phyloP scores from a whole-genome alignment of 2,888 invertebrate genomes.

The Shargacucullia verbasci region DNA sequence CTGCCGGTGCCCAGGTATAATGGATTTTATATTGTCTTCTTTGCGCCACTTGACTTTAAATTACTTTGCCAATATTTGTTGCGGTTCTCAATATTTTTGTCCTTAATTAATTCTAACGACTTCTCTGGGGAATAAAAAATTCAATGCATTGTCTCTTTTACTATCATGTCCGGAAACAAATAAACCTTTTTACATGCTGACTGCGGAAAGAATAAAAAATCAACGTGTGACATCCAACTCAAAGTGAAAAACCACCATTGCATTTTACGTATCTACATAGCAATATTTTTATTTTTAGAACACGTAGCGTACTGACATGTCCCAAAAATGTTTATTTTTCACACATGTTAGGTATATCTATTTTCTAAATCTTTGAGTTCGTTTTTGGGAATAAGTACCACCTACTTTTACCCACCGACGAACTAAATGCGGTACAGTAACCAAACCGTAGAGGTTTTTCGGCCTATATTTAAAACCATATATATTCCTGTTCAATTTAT shows the following conservation, averaged over 20 bases:
- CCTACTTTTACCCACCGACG: too few relatives aligned
- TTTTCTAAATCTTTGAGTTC: too few relatives aligned
- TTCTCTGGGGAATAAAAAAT: too few relatives aligned
- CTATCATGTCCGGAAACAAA: constrained; percentile 5
- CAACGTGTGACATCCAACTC: constrained; percentile 6
- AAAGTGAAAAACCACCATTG: constrained; percentile 1
- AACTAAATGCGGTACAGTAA: too few relatives aligned
- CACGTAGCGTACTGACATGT: neutral
- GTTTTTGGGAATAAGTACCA: too few relatives aligned
- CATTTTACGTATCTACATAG: constrained; percentile 7
- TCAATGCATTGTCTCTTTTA: constrained; percentile 4
- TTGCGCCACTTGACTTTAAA: too few relatives aligned
- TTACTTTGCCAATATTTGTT: too few relatives aligned
- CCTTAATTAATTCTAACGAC: constrained; percentile 1
- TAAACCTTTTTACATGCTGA: constrained; percentile 7
- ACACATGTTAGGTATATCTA: neutral
- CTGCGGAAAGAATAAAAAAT: constrained; percentile 8
- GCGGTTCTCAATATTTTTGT: neutral
- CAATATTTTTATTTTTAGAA: constrained; percentile 10
- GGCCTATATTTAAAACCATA: too few relatives aligned
- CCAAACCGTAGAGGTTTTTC: too few relatives aligned
- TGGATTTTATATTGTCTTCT: too few relatives aligned
- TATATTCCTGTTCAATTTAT: too few relatives aligned
- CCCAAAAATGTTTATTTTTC: neutral
- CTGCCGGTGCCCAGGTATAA: too few relatives aligned